Conservation (phyloP, 2,797 vertebrate species). For the Centropyge bicolor region DNA sequence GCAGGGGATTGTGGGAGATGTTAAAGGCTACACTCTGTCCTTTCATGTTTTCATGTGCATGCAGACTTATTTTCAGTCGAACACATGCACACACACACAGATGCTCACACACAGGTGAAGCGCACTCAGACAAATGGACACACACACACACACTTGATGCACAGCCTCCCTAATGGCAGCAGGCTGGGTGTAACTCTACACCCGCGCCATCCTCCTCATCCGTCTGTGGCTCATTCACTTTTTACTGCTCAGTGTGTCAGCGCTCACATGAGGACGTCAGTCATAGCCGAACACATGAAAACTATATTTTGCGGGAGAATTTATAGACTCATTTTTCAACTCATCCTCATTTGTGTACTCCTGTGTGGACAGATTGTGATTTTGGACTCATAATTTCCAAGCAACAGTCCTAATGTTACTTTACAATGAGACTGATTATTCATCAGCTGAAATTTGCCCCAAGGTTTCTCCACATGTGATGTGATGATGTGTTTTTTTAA, state of each 20-base stretch:
- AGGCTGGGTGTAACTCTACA: conserved; percentile 66
- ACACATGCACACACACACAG: conserved; percentile 28
- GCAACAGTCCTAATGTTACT: not conserved
- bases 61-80: conserved; percentile 52
- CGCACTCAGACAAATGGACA: conserved; percentile 22
- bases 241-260: conserved; percentile 27
- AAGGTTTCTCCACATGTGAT: not conserved
- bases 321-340: not conserved
- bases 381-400: too few species aligned
- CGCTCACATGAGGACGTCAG: conserved; percentile 18
- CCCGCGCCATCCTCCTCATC: conserved; percentile 32
- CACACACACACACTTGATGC: conserved; percentile 40
- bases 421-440: not conserved
- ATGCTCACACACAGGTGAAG: conserved; percentile 48
- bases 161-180: conserved; percentile 62
- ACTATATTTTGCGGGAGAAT: not conserved
- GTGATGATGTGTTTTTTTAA: not conserved
- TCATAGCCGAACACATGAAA: not conserved
- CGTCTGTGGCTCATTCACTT: conserved; percentile 47
- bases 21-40: conserved; percentile 52
- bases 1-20: conserved; percentile 62
- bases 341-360: not conserved
- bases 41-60: conserved; percentile 57
- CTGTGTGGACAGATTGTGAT: not conserved
- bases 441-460: not conserved